phyloP scores from a whole-genome alignment of 2,113 vertebrate genomes.

The Columbina picui region DNA sequence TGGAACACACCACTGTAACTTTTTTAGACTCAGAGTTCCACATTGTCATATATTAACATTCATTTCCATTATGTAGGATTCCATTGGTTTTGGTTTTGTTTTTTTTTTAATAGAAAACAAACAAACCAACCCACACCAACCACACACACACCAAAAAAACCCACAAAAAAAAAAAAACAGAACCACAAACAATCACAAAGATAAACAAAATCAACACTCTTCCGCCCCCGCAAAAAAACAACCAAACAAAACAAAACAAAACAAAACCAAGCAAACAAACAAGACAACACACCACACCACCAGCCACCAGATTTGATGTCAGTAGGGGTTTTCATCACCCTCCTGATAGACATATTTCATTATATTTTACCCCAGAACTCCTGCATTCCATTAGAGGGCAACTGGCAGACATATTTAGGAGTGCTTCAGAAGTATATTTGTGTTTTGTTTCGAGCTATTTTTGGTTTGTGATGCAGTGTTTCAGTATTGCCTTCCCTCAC shows the following conservation, averaged over 20 bases:
- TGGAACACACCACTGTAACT: not conserved
- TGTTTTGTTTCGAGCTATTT: not conserved
- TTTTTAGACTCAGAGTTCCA: not conserved
- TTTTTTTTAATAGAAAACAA: not conserved
- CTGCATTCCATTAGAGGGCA: not conserved
- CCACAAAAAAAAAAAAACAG: not conserved
- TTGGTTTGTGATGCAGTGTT: not conserved
- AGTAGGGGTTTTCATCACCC: not conserved
- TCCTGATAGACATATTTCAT: not conserved
- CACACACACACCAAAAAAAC: accelerated
- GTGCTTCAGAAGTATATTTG: not conserved
- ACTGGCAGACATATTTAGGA: not conserved
- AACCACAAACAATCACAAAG: not conserved
- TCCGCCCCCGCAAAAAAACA: not conserved
- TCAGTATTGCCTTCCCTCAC: not conserved
- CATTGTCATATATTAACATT: not conserved
- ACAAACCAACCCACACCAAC: not conserved
- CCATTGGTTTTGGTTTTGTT: not conserved
- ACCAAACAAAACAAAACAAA: not conserved
- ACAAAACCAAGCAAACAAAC: too few relatives aligned
- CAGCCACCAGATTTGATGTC: not conserved
- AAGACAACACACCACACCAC: too few relatives aligned
- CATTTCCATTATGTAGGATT: not conserved
- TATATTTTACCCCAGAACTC: not conserved
- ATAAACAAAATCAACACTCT: not conserved